Conservation (phyloP, 2,797 vertebrate genomes). For the Pterois miles region DNA sequence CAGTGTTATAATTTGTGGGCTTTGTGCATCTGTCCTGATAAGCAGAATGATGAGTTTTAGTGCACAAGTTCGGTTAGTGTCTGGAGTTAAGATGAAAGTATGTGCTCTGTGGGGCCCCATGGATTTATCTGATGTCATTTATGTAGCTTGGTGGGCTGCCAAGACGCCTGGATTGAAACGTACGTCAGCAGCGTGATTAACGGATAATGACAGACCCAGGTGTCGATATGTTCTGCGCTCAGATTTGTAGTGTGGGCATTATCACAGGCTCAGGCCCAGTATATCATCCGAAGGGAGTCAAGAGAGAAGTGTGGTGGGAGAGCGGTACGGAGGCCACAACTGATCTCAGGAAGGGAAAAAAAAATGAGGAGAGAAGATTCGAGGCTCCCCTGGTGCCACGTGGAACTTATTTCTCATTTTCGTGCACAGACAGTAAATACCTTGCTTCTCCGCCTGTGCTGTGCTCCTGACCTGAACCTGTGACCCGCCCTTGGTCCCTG, state of each 20-base stretch:
- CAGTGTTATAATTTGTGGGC: conserved; percentile 4
- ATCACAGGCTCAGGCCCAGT: conserved; percentile 69
- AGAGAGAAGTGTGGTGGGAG: conserved; percentile 51
- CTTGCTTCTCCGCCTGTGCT: conserved; percentile 67
- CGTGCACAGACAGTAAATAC: conserved; percentile 76
- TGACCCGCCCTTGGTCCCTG: conserved; percentile 76
- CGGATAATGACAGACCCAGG: conserved; percentile 78
- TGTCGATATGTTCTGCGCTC: conserved; percentile 78
- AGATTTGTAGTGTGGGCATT: conserved; percentile 80
- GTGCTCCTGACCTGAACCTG: conserved; percentile 78
- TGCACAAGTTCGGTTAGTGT: conserved; percentile 31
- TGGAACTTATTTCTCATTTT: conserved; percentile 80
- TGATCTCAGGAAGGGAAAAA: conserved; percentile 7
- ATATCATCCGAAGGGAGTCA: conserved; percentile 74
- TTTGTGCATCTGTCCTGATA: conserved; percentile 3
- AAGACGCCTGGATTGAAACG: conserved; percentile 73
- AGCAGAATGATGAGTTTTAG: conserved; percentile 19
- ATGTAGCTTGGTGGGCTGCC: conserved; percentile 70
- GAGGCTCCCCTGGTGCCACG: conserved; percentile 45
- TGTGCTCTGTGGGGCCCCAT: conserved; percentile 29
- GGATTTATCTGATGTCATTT: conserved; percentile 77
- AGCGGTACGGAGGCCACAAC: conserved; percentile 22
- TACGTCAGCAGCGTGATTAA: conserved; percentile 79
- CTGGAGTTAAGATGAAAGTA: conserved; percentile 39
- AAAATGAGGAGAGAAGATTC: conserved; percentile 50